Conservation (phyloP, 2,888 invertebrate genomes). For the Hydropsyche betteni region DNA sequence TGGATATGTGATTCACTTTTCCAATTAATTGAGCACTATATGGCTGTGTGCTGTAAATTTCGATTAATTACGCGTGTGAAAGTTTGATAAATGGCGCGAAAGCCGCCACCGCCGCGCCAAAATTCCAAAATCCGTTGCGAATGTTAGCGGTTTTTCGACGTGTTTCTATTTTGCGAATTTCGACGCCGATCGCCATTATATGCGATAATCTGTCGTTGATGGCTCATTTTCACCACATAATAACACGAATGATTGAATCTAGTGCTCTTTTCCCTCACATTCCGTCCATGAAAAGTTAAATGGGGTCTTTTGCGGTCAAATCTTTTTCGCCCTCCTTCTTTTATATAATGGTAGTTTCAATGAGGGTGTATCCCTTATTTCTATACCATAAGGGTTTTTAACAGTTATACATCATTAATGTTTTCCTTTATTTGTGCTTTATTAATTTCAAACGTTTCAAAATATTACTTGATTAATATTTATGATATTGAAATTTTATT, state of each 20-base stretch:
- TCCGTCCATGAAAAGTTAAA: background rate
- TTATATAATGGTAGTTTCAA: background rate
- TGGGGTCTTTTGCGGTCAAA: slow-evolving; percentile 21
- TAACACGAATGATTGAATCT: background rate
- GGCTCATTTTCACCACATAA: background rate
- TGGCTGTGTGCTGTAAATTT: slow-evolving; percentile 1
- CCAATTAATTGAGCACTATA: slow-evolving; percentile 26
- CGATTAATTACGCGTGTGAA: slow-evolving; percentile 26
- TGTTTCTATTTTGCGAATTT: background rate
- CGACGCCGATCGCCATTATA: background rate
- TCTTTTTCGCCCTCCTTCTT: slow-evolving; percentile 1
- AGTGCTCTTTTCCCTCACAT: background rate
- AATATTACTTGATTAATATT: no score
- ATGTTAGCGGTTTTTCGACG: background rate
- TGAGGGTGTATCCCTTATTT: slow-evolving; percentile 20
- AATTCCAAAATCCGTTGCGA: background rate
- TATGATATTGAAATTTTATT: no score
- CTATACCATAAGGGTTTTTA: background rate
- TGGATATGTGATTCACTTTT: slow-evolving; percentile 14
- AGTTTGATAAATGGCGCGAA: slow-evolving; percentile 17
- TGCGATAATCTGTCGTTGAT: background rate
- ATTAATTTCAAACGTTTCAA: no score
- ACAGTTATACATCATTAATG: no score
- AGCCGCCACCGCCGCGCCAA: background rate
- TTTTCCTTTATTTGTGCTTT: no score